Conservation (phyloP, 2,888 invertebrate species). For the Dynastes tityus region DNA sequence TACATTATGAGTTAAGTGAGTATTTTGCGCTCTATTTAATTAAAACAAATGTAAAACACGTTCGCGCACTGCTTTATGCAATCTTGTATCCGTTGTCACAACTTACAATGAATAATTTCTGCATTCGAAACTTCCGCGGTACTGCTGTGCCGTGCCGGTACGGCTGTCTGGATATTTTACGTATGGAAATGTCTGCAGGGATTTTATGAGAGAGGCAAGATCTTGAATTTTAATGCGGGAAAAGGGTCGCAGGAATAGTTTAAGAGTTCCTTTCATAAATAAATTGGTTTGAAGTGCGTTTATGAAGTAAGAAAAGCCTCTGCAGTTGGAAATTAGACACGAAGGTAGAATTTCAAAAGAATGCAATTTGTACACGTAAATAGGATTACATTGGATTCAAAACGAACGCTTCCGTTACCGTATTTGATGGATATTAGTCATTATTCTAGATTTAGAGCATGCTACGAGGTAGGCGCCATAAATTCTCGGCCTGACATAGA, state of each 20-base stretch:
- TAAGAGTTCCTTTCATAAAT: slow-evolving; percentile 21
- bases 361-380: too few relatives aligned
- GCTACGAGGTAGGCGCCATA: too few relatives aligned
- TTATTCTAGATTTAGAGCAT: too few relatives aligned
- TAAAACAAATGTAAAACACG: slow-evolving; percentile 42
- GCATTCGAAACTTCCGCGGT: neutral
- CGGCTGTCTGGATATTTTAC: slow-evolving; percentile 21
- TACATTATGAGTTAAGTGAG: slow-evolving; percentile 34
- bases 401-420: too few relatives aligned
- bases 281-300: slow-evolving; percentile 12
- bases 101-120: slow-evolving; percentile 41
- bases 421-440: too few relatives aligned
- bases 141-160: neutral
- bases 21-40: slow-evolving; percentile 40
- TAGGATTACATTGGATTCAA: too few relatives aligned
- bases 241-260: slow-evolving; percentile 19
- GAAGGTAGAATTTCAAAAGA: neutral
- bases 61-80: slow-evolving; percentile 22
- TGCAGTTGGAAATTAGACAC: slow-evolving; percentile 6
- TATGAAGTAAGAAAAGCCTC: neutral
- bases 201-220: slow-evolving; percentile 27
- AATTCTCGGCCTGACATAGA: too few relatives aligned
- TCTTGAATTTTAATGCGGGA: slow-evolving; percentile 33
- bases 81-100: slow-evolving; percentile 39
- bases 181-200: slow-evolving; percentile 28